These are phyloP conservation scores for Microctonus hyperodae DNA, from an alignment of 2,888 invertebrate species.

Conservation along the genomic window DNA sequence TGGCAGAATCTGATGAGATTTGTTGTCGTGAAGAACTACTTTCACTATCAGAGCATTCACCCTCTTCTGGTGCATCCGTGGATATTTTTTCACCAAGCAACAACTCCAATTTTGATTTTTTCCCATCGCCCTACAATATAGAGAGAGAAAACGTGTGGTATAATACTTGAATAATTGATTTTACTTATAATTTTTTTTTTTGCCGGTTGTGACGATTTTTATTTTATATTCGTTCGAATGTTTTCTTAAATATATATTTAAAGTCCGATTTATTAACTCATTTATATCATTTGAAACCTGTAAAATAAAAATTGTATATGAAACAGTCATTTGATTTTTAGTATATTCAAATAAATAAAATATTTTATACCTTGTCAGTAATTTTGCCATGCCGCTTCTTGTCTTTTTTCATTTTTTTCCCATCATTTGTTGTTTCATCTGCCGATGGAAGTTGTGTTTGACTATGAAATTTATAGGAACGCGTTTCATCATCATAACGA, in stretches of 20 bases:
- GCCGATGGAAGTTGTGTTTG: constrained; percentile 68
- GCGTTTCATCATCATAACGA: constrained; percentile 77
- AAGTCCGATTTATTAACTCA: constrained; percentile 56
- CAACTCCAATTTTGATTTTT: constrained; percentile 48
- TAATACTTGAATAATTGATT: constrained; percentile 47
- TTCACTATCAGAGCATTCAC: constrained; percentile 71
- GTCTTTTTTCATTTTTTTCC: constrained; percentile 32
- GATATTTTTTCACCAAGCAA: constrained; percentile 40
- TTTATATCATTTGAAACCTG: constrained; percentile 59
- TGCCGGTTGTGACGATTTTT: neutral
- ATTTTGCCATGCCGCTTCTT: constrained; percentile 47
- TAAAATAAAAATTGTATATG: constrained; percentile 35
- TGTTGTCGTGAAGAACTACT: constrained; percentile 39
- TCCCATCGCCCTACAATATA: constrained; percentile 55
- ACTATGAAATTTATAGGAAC: constrained; percentile 82
- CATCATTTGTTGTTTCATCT: constrained; percentile 30
- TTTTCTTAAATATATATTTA: constrained; percentile 51
- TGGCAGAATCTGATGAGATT: constrained; percentile 43
- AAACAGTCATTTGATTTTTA: neutral
- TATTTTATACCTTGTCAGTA: constrained; percentile 42
- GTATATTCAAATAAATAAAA: neutral
- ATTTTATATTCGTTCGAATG: neutral
- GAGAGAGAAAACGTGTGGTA: constrained; percentile 49
- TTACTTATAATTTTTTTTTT: constrained; percentile 46
- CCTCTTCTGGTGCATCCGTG: constrained; percentile 67